phyloP scores from a whole-genome alignment of 2,888 invertebrate genomes.

The Chironomus riparius region DNA sequence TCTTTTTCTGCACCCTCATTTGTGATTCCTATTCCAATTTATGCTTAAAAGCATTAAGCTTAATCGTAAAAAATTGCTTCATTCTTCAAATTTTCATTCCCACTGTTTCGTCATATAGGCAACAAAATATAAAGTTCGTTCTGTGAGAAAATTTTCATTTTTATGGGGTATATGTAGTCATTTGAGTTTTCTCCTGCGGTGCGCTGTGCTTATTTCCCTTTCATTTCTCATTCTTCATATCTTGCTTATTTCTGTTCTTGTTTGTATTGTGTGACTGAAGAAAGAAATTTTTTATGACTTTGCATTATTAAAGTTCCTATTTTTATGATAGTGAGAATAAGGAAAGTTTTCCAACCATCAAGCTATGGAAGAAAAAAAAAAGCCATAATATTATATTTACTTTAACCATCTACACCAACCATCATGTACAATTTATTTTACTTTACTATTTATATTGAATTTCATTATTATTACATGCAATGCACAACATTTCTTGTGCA shows the following conservation, averaged over 20 bases:
- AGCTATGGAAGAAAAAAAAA: too few relatives aligned
- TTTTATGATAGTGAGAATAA: background rate
- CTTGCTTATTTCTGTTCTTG: background rate
- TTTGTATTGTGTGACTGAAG: background rate
- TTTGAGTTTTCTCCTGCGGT: background rate
- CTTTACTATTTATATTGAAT: background rate
- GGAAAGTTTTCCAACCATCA: background rate
- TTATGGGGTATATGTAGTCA: background rate
- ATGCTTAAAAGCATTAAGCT: background rate
- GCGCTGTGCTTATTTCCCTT: background rate
- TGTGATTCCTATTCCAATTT: background rate
- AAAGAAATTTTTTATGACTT: background rate
- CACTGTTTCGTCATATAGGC: background rate
- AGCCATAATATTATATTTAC: too few relatives aligned
- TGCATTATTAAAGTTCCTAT: background rate
- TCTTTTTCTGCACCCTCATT: background rate
- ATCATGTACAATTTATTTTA: background rate
- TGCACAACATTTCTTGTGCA: too few relatives aligned
- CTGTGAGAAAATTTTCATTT: background rate
- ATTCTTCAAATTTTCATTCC: background rate
- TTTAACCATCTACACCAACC: background rate
- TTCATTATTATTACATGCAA: constrained; percentile 1
- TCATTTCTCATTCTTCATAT: background rate
- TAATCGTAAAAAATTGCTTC: background rate
- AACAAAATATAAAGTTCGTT: background rate